phyloP scores from a whole-genome alignment of 2,113 vertebrate genomes.

The Malurus cyaneus region DNA sequence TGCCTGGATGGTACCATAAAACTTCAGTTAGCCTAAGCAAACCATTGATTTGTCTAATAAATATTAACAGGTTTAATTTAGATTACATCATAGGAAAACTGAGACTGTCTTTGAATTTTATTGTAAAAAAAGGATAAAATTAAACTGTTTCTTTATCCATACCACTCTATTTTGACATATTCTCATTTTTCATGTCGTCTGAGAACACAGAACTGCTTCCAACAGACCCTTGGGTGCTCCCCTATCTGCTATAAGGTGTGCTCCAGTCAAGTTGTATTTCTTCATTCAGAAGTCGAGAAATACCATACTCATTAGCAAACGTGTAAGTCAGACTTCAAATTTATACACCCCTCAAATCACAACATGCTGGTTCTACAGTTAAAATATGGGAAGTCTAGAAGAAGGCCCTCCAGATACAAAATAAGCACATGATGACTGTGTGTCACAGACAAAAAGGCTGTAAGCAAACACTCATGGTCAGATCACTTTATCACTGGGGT shows the following conservation, averaged over 20 bases:
- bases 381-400: background rate
- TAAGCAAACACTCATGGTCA: background rate
- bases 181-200: background rate
- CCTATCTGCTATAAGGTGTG: background rate
- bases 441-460: background rate
- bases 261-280: background rate
- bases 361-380: background rate
- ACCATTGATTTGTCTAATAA: slow-evolving; percentile 56
- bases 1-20: slow-evolving; percentile 49
- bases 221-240: background rate
- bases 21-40: slow-evolving; percentile 44
- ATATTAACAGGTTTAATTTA: slow-evolving; percentile 44
- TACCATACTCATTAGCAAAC: background rate
- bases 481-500: fast-evolving
- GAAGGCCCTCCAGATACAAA: background rate
- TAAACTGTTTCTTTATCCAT: slow-evolving; percentile 65
- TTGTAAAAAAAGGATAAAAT: slow-evolving; percentile 52
- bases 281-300: background rate
- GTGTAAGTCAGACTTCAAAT: background rate
- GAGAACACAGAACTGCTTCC: background rate
- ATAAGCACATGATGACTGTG: background rate
- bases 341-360: background rate
- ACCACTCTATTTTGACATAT: slow-evolving; percentile 32
- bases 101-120: slow-evolving; percentile 55
- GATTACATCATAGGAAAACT: slow-evolving; percentile 32